Conservation (phyloP, 2,797 vertebrate species). For the Semaprochilodus insignis region DNA sequence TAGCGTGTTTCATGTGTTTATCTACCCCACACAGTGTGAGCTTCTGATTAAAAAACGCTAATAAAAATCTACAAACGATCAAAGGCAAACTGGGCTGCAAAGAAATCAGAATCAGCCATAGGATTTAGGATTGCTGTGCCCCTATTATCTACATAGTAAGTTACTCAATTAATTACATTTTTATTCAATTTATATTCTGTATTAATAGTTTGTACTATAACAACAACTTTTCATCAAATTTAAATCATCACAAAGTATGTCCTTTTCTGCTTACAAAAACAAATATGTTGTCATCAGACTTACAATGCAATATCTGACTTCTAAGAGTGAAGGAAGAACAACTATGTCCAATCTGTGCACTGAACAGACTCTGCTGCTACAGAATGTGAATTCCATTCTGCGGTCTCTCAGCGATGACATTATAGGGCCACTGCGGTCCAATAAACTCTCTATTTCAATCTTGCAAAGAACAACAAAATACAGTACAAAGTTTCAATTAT, state of each 20-base stretch:
- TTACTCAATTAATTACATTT: background rate
- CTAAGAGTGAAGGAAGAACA: background rate
- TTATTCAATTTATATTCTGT: background rate
- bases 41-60: background rate
- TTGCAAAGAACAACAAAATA: conserved; percentile 51
- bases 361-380: conserved; percentile 3
- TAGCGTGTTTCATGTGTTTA: background rate
- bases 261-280: background rate
- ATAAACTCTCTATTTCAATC: conserved; percentile 53
- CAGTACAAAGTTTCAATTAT: conserved; percentile 41
- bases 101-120: background rate
- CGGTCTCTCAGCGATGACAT: conserved; percentile 55
- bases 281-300: background rate
- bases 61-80: too few relatives aligned
- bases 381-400: conserved; percentile 34
- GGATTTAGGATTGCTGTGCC: too few relatives aligned
- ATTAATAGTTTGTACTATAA: too few relatives aligned
- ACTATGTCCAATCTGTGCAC: background rate
- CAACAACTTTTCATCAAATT: background rate
- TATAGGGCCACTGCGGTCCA: conserved; percentile 54
- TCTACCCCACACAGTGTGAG: background rate
- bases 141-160: too few relatives aligned
- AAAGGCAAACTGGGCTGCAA: background rate
- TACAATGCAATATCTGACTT: background rate
- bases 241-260: background rate